Evolutionary conservation across 2,888 invertebrate species (phyloP), one percentile per base, ranked within the genome.

Genomic region (Anticlea derivata): DNA sequence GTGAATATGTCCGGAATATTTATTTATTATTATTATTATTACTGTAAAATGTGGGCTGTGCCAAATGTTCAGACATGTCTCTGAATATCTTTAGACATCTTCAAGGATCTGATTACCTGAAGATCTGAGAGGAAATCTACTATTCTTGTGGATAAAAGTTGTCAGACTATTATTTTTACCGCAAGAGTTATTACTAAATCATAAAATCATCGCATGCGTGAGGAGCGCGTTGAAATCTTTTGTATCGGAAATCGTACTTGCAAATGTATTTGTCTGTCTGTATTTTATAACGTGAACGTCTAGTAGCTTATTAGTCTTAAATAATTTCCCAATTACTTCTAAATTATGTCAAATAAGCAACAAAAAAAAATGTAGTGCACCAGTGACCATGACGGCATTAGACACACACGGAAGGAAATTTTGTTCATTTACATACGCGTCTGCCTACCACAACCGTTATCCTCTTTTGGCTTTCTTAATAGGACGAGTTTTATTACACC

Each of bases 311-410:
- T 34, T 41, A 13, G 30, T 40, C 22, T 43, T 48, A 26, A 29
- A 40, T 48, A 40, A 34, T 38, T 38, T 40, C 23, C 34, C 27
- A 45, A 50, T 50, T 50, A 50, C 40, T 31, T 26, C 38, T 24
- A 23, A 43, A 51, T 46, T 47, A 40, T 51, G 31, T 41, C 47
- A 38, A 47, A 47, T 43, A 41, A 41, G 40, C 23, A 41, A 47
- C 37, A 33, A 41, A 46, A 30, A 29, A 24, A 12, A 39, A 55
- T 59, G 64, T 52, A 59, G 33, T 63, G 60, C 59, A 50, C 62
- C 70, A 65, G 43, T 63, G 68, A 54, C 52, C 71, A 66, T 70
- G 66, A 68, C 70, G 70, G 43, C 51, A 56, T 56, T 41, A 58
- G 39, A 47, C 11, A 41, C 50, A 58, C 39, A 48, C 40, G 24